Evolutionary conservation across 2,888 invertebrate genomes (phyloP), one percentile per base, ranked within the genome.

Genomic region (Parnassius orleans): DNA sequence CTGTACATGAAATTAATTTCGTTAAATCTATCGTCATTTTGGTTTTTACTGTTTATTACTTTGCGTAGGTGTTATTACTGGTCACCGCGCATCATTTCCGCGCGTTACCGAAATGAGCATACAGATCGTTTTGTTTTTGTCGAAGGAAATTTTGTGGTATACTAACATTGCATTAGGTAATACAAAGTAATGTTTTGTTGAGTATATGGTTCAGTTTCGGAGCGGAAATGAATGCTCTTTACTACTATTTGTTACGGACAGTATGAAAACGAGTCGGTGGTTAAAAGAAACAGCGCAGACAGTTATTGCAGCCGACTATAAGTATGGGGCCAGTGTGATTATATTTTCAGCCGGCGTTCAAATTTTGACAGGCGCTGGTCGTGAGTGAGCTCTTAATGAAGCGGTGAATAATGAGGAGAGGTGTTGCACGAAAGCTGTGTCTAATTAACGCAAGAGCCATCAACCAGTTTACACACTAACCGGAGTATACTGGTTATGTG

Each of bases 371-470:
- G 86, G 74, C 79, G 78, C 78, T 81, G 81, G 83, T 85, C 84
- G 83, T 80, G 83, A 86, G 84, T 80, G 83, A 87, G 87, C 85
- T 88, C 87, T 86, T 90, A 90, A 90, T 90, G 90, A 90, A 88
- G 87, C 89, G 83, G 89, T 90, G 87, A 90, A 90, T 91, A 90
- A 91, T 89, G 90, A 87, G 85, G 69, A 74, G 82, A 88, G 85
- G 87, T 90, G 88, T 87, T 86, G 85, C 75, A 77, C 78, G 78
- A 83, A 83, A 80, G 73, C 84, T 83, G 83, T 83, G 84, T 84
- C 87, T 89, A 88, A 90, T 90, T 90, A 90, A 85, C 83, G 79
- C 77, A 73, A 80, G 78, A 76, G 69, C 74, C 78, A 74, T 72
- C 76, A 75, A 79, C 79, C 78, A 79, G 79, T 81, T 78, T 78